phyloP scores from a whole-genome alignment of 2,797 vertebrate species.

The Chromobotia macracanthus region DNA sequence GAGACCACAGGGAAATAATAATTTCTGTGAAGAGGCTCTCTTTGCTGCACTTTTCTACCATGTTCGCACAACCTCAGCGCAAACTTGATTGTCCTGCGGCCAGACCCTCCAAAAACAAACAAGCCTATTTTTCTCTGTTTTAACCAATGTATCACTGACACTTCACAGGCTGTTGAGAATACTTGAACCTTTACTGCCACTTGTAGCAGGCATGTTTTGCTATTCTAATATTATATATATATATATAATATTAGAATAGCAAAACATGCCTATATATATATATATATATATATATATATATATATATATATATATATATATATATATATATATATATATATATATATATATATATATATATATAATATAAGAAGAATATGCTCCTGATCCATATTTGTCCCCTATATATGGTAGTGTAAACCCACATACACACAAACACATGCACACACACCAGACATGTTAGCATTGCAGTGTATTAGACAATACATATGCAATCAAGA shows the following conservation, averaged over 20 bases:
- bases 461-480: too few species aligned
- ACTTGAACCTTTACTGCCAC: background rate
- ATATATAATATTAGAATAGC: too few species aligned
- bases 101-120: constrained; percentile 48
- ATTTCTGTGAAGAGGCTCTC: constrained; percentile 57
- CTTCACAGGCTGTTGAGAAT: constrained; percentile 19
- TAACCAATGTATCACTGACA: constrained; percentile 28
- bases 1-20: constrained; percentile 72
- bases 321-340: too few species aligned
- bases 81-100: constrained; percentile 49
- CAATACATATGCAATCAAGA: constrained; percentile 56
- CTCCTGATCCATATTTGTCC: too few species aligned
- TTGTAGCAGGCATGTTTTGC: background rate
- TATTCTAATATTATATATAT: too few species aligned
- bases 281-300: too few species aligned
- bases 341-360: too few species aligned
- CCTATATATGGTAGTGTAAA: background rate
- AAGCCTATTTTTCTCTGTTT: constrained; percentile 36
- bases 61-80: constrained; percentile 55
- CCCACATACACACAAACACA: background rate
- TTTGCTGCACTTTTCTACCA: constrained; percentile 56
- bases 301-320: too few species aligned
- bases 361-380: too few species aligned
- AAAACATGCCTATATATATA: too few species aligned
- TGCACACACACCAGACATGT: constrained; percentile 4